Percentiles rank a stretch among this genome's conserved stretches.
phyloP scores from a whole-genome alignment of 2,797 vertebrate genomes.

The Columba guinea region DNA sequence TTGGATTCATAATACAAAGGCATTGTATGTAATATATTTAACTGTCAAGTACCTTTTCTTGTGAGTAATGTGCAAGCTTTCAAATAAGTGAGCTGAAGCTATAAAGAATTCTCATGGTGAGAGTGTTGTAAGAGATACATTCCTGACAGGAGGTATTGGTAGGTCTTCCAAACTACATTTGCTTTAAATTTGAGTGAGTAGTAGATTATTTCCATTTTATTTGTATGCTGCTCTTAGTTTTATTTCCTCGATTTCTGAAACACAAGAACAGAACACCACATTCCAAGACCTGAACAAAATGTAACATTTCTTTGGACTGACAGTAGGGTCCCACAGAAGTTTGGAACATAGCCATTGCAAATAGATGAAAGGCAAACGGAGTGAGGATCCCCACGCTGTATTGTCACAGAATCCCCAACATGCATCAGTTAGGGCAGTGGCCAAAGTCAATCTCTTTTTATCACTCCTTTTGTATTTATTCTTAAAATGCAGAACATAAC shows the following conservation, averaged over 20 bases:
- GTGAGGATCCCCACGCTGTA: not conserved
- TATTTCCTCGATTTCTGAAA: not conserved
- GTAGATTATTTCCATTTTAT: not conserved
- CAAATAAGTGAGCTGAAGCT: slow-evolving; percentile 14
- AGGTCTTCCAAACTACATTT: not conserved
- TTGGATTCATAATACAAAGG: slow-evolving; percentile 16
- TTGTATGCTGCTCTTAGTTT: not conserved
- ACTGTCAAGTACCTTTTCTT: slow-evolving; percentile 46
- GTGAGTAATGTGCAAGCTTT: not conserved
- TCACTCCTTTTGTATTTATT: not conserved
- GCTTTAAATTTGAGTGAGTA: not conserved
- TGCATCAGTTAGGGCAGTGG: not conserved
- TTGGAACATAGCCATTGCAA: not conserved
- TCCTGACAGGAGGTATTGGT: not conserved
- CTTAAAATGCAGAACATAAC: not conserved
- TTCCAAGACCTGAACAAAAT: not conserved
- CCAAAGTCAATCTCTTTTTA: not conserved
- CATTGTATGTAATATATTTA: slow-evolving; percentile 28
- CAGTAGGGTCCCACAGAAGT: not conserved
- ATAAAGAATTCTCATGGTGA: not conserved
- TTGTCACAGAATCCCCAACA: not conserved
- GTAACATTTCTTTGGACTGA: not conserved
- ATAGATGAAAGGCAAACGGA: not conserved
- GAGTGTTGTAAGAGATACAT: not conserved
- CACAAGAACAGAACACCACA: not conserved